Evolutionary conservation across 2,888 invertebrate genomes (phyloP).

Genomic region (Chymomyza caudatula): DNA sequence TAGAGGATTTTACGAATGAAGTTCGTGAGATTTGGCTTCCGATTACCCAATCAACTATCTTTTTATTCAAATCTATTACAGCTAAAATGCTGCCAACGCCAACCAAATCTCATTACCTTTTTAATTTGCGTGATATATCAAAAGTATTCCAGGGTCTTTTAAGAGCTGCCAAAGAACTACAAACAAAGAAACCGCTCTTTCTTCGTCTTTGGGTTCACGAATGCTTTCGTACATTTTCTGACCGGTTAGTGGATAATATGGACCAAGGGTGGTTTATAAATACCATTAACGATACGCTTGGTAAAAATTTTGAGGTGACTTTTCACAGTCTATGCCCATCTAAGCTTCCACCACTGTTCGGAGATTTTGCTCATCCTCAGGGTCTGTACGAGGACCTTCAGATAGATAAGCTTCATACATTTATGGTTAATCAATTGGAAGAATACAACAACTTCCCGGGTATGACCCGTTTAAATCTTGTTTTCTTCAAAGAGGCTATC

Average conservation of each 20-base stretch:
- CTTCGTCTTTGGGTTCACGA: slow-evolving; percentile 93
- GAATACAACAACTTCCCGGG: slow-evolving; percentile 87
- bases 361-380: slow-evolving; percentile 88
- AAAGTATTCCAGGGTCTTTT: slow-evolving; percentile 90
- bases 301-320: slow-evolving; percentile 88
- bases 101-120: slow-evolving; percentile 92
- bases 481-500: slow-evolving; percentile 91
- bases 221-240: slow-evolving; percentile 89
- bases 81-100: slow-evolving; percentile 91
- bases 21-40: slow-evolving; percentile 84
- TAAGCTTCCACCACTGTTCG: slow-evolving; percentile 85
- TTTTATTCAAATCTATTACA: slow-evolving; percentile 86
- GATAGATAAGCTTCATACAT: slow-evolving; percentile 80
- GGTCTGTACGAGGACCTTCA: slow-evolving; percentile 88
- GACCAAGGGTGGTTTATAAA: slow-evolving; percentile 88
- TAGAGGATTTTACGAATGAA: slow-evolving; percentile 87
- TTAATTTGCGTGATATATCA: slow-evolving; percentile 92
- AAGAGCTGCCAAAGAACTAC: slow-evolving; percentile 86
- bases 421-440: slow-evolving; percentile 78
- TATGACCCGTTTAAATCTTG: slow-evolving; percentile 87
- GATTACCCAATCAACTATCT: slow-evolving; percentile 86
- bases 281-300: slow-evolving; percentile 86
- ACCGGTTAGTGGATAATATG: slow-evolving; percentile 87
- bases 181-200: slow-evolving; percentile 84
- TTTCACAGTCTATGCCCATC: slow-evolving; percentile 88